Evolutionary conservation across 2,113 vertebrate species (phyloP).

Genomic region (Tenrec ecaudatus): DNA sequence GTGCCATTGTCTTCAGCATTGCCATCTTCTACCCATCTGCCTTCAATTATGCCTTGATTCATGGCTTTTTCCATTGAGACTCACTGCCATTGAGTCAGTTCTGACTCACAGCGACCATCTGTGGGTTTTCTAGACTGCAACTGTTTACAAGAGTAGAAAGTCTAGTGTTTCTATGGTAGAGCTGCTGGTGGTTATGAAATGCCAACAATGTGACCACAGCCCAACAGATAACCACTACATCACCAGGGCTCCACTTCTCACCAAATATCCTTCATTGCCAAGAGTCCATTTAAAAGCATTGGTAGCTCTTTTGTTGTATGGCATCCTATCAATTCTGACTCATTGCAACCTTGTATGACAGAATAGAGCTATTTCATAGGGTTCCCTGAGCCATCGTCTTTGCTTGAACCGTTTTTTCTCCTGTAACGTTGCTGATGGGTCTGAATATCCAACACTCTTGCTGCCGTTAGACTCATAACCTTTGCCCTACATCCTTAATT

Average conservation of each 20-base stretch:
- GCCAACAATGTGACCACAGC: no score
- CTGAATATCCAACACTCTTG: background rate
- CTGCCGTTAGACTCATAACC: background rate
- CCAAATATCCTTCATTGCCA: background rate
- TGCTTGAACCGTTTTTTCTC: background rate
- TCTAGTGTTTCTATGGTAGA: no score
- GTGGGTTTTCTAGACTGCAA: no score
- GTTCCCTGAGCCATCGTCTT: background rate
- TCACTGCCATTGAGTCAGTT: no score
- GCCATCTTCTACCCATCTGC: background rate
- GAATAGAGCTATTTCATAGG: background rate
- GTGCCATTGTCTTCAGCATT: background rate
- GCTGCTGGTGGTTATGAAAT: no score
- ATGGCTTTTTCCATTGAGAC: background rate
- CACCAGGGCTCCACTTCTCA: no score
- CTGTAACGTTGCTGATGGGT: background rate
- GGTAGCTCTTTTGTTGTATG: no score
- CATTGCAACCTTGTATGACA: background rate
- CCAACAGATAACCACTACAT: no score
- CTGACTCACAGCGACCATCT: no score
- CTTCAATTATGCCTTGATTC: background rate
- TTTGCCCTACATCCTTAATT: background rate
- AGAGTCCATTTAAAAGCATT: background rate
- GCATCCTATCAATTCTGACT: no score
- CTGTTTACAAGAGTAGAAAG: background rate